Evolutionary conservation across 2,113 vertebrate species (phyloP).

Genomic region (Lampris incognitus): DNA sequence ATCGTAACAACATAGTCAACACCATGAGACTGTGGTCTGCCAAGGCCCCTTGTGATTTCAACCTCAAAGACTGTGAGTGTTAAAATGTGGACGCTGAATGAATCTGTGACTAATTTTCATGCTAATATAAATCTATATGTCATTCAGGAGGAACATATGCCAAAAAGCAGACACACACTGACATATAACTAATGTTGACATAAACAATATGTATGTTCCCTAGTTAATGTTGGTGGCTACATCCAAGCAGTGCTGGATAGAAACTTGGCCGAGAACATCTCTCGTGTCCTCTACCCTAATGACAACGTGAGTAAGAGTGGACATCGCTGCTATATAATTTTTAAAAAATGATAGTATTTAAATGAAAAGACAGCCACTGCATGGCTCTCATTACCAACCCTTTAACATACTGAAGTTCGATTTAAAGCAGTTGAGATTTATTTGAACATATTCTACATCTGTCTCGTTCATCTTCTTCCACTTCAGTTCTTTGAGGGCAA

Average conservation of each 20-base stretch:
- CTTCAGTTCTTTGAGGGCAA: slow-evolving; percentile 92
- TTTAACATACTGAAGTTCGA: no score
- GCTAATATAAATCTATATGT: no score
- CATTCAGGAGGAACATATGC: no score
- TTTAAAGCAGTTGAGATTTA: no score
- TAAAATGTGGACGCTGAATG: not conserved
- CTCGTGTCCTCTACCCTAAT: slow-evolving; percentile 93
- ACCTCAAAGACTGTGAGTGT: slow-evolving; percentile 93
- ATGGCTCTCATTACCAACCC: not conserved
- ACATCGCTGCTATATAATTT: not conserved
- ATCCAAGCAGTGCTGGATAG: slow-evolving; percentile 93
- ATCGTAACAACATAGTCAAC: slow-evolving; percentile 93
- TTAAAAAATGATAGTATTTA: not conserved
- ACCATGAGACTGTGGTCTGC: slow-evolving; percentile 96
- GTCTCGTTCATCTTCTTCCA: not conserved
- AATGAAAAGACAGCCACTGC: not conserved
- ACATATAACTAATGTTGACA: not conserved
- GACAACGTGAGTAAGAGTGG: slow-evolving; percentile 84
- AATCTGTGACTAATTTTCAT: not conserved
- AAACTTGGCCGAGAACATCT: slow-evolving; percentile 94
- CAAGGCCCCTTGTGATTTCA: slow-evolving; percentile 93
- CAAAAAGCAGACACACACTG: no score
- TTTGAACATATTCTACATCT: no score
- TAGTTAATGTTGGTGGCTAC: slow-evolving; percentile 90
- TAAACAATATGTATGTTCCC: not conserved